These are phyloP conservation scores for Strigamia maritima DNA, from an alignment of 2,888 invertebrate genomes.

Conservation along the genomic window DNA sequence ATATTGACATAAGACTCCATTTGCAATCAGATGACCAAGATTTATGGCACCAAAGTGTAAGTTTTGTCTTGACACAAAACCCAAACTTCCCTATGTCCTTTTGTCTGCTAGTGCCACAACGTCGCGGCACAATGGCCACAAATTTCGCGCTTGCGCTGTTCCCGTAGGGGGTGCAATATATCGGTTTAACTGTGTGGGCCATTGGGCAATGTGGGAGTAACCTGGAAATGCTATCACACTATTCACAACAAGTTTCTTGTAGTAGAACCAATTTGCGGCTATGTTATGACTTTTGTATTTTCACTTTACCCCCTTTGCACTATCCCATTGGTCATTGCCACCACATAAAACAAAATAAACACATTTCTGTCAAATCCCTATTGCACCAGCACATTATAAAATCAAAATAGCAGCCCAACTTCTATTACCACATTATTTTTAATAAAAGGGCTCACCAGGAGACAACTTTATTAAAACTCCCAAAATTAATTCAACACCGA, in stretches of 20 bases:
- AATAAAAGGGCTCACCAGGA: not conserved
- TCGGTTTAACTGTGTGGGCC: not conserved
- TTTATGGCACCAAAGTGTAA: not conserved
- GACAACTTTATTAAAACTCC: constrained; percentile 12
- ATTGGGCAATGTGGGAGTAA: not conserved
- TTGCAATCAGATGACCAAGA: not conserved
- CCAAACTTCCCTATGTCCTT: not conserved
- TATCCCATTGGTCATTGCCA: too few relatives aligned
- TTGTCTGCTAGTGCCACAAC: not conserved
- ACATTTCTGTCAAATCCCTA: not conserved
- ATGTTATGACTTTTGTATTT: not conserved
- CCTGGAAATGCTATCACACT: not conserved
- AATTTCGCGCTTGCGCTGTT: not conserved
- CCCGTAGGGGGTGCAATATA: not conserved
- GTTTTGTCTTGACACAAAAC: not conserved
- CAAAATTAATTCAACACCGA: not conserved
- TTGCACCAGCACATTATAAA: not conserved
- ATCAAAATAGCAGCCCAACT: not conserved
- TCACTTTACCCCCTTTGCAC: not conserved
- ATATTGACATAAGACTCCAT: not conserved
- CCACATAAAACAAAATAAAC: not conserved
- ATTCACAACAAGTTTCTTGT: not conserved
- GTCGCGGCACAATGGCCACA: not conserved
- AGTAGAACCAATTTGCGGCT: not conserved
- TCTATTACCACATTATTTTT: not conserved